Conservation (phyloP, 2,797 vertebrate species). For the Chelmon rostratus region DNA sequence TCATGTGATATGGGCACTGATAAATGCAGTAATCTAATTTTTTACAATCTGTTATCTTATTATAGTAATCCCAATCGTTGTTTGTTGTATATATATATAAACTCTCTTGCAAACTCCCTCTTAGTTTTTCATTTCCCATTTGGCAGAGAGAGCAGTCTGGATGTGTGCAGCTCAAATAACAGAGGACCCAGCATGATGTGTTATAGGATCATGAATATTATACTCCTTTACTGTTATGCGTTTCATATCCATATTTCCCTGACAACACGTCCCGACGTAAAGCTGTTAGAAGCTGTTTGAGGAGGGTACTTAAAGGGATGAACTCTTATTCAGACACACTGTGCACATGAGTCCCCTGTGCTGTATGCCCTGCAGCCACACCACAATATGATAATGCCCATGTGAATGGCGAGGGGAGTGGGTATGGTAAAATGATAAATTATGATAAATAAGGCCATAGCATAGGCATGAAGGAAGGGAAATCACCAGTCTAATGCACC, state of each 20-base stretch:
- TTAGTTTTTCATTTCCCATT: no score
- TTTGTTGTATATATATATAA: not conserved
- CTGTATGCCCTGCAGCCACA: constrained; percentile 52
- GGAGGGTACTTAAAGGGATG: constrained; percentile 65
- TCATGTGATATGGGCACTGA: not conserved
- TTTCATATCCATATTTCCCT: constrained; percentile 51
- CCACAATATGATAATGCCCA: constrained; percentile 76
- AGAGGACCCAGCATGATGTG: not conserved
- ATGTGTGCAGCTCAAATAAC: constrained; percentile 24
- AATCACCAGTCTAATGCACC: constrained; percentile 75
- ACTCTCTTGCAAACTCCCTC: not conserved
- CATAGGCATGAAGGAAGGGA: constrained; percentile 78
- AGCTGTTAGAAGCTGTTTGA: constrained; percentile 59
- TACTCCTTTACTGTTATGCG: constrained; percentile 14
- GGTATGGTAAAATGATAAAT: constrained; percentile 80
- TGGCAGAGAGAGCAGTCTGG: not conserved
- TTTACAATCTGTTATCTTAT: not conserved
- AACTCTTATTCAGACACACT: constrained; percentile 59
- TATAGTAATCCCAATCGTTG: no score
- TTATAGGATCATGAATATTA: constrained; percentile 59
- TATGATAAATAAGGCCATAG: constrained; percentile 83
- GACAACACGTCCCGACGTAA: constrained; percentile 47
- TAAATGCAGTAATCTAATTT: not conserved
- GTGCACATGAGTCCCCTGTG: constrained; percentile 24
- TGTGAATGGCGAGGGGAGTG: constrained; percentile 69